Percentiles rank a stretch among this genome's conserved stretches.
phyloP scores from a whole-genome alignment of 2,113 vertebrate genomes.

The Indri indri region DNA sequence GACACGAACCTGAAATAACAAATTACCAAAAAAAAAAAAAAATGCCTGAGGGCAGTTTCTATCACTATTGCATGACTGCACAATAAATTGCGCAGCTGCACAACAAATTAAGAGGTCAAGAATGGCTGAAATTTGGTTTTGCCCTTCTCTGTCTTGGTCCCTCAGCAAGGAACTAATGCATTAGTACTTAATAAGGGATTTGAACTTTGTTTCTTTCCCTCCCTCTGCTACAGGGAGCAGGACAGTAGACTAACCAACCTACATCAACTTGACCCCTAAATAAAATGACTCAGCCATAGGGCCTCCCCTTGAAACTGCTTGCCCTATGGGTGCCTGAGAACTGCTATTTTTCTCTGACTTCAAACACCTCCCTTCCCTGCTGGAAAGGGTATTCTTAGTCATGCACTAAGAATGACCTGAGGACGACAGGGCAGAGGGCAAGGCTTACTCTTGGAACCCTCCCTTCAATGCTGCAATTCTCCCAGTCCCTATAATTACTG shows the following conservation, averaged over 20 bases:
- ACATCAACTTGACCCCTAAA: neutral
- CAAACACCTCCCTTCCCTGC: no score
- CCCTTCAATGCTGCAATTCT: neutral
- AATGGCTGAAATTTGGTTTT: neutral
- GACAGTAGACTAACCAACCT: neutral
- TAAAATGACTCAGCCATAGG: neutral
- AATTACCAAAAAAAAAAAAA: neutral
- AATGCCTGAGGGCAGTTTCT: neutral
- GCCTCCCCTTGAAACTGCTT: neutral
- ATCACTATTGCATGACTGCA: neutral
- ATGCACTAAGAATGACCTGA: neutral
- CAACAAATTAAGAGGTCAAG: neutral
- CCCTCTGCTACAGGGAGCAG: neutral
- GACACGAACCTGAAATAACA: neutral
- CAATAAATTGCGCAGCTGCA: neutral
- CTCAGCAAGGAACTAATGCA: neutral
- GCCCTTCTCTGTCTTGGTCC: neutral
- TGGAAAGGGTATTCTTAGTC: neutral
- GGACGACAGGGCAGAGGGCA: neutral
- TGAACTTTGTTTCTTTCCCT: neutral
- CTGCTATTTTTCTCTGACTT: neutral
- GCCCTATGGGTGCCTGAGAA: neutral
- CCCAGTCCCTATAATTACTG: neutral
- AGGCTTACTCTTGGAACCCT: neutral
- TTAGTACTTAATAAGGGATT: neutral